phyloP scores from a whole-genome alignment of 1,140 invertebrate genomes.

The Hypothenemus hampei region DNA sequence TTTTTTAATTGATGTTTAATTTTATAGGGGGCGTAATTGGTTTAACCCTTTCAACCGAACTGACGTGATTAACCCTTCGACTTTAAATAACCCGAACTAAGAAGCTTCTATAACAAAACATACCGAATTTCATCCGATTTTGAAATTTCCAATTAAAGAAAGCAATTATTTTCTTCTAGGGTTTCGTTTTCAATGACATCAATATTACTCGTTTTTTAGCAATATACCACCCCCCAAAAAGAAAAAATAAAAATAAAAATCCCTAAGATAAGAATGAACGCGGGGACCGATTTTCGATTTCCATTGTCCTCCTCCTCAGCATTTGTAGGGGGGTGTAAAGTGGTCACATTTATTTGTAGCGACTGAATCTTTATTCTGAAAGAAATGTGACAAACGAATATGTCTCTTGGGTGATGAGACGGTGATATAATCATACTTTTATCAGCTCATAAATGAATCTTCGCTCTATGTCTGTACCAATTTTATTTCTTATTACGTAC shows the following conservation, averaged over 20 bases:
- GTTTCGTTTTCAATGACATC: too few species aligned
- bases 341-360: conserved; percentile 43
- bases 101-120: too few species aligned
- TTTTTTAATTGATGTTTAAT: conserved; percentile 22
- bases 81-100: neutral
- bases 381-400: conserved; percentile 41
- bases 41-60: conserved; percentile 1
- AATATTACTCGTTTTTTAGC: neutral
- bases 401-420: conserved; percentile 38
- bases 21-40: conserved; percentile 6
- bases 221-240: neutral
- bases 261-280: conserved; percentile 4
- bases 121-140: too few species aligned
- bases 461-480: neutral
- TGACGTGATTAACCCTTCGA: neutral
- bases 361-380: conserved; percentile 39
- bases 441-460: conserved; percentile 29
- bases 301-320: conserved; percentile 33
- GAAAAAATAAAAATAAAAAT: conserved; percentile 6
- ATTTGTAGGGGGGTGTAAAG: conserved; percentile 35
- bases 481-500: too few species aligned
- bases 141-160: too few species aligned
- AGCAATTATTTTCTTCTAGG: too few species aligned
- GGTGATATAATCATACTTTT: conserved; percentile 42
- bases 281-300: neutral